Evolutionary conservation across 1,140 invertebrate genomes (phyloP).

Genomic region (Camponotus floridanus): DNA sequence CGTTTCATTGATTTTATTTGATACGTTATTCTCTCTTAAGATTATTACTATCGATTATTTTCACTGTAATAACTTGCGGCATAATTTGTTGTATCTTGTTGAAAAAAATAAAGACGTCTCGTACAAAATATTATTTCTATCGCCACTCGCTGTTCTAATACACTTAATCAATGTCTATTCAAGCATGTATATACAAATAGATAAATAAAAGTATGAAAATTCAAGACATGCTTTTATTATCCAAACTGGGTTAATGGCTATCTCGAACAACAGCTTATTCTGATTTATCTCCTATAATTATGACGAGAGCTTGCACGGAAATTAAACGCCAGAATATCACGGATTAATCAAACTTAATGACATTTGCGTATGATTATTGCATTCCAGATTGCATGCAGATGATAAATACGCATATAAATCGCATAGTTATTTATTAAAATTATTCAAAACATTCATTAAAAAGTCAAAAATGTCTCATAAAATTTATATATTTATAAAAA

Average conservation of each 20-base stretch:
- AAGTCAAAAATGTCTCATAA: not conserved
- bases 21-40: not conserved
- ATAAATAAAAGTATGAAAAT: constrained; percentile 37
- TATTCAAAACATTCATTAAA: not conserved
- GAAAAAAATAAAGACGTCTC: not conserved
- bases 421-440: constrained; percentile 10
- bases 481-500: not conserved
- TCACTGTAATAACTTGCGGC: not conserved
- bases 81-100: not conserved
- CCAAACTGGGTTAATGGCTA: constrained; percentile 46
- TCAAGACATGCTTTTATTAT: constrained; percentile 11
- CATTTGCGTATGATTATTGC: constrained; percentile 23
- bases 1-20: not conserved
- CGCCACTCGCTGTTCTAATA: constrained; percentile 15
- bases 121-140: not conserved
- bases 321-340: constrained; percentile 51
- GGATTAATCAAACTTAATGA: constrained; percentile 53
- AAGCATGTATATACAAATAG: not conserved
- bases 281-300: constrained; percentile 60
- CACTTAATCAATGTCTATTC: constrained; percentile 49
- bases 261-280: constrained; percentile 37
- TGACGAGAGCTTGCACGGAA: constrained; percentile 37
- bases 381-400: not conserved
- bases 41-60: not conserved
- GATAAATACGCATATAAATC: constrained; percentile 28